Evolutionary conservation across 1,140 invertebrate genomes (phyloP), one percentile per base, ranked within the genome.

Genomic region (Caenorhabditis tropicalis): DNA sequence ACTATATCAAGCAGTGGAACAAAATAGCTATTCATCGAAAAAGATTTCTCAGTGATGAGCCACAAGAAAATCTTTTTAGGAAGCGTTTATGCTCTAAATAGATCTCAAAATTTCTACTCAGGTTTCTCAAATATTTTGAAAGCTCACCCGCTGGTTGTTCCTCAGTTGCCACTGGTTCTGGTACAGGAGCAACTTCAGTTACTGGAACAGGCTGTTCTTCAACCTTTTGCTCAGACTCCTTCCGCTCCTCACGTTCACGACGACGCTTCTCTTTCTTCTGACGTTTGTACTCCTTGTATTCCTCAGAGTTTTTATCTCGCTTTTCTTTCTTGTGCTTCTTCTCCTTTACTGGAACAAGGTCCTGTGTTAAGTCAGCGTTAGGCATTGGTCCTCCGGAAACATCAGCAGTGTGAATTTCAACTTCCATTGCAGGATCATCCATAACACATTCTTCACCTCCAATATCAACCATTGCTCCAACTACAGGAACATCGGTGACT

Each of bases 221-320:
- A 0, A 27, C 24, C 29, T 24, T 15, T n/a, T 2, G 21, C 21
- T 56, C 65, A 12, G 65, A n/a, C 4, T 12, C 7, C n/a, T 24
- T 74, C 6, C 65, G 65, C n/a, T 74, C 65, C 43, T 74, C 65
- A 2, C n/a, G 16, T n/a, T 74, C 65, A 19, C 16, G 12, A 19
- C 65, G 65, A 46, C 36, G 36, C 1, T 21, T 16, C 15, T 74
- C 65, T 10, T 74, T 74, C 4, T 74, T 74, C 36, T 19, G 29
- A 12, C 36, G 36, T 4, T 74, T 74, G n/a, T 74, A 74, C 36
- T 74, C 65, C n/a, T 74, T 74, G n/a, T 74, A 74, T 19, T 74
- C 65, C 21, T 74, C 65, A 0, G 65, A 74, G 19, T 43, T 74
- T 29, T 74, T 74, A 15, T 39, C 36, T 4, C 33, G 36, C n/a